Evolutionary conservation across 2,888 invertebrate genomes (phyloP), one percentile per base, ranked within the genome.

Genomic region (Nomada ruficornis): DNA sequence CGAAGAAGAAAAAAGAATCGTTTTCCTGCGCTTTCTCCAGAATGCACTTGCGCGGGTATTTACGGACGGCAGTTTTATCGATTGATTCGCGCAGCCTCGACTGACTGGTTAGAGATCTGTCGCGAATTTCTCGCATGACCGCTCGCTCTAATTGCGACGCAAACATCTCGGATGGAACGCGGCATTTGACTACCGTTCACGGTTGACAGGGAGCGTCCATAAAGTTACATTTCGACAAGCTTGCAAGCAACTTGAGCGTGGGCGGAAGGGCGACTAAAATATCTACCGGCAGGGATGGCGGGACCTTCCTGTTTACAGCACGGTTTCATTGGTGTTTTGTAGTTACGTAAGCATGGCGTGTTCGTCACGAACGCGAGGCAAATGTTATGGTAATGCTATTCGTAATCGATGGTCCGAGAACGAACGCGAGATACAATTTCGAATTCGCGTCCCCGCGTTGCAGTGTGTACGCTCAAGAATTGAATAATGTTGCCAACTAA

Each of bases 301-400:
- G 20, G 57, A 7, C 15, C 29, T 42, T 55, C 42, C 44, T 57
- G 68, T 78, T 75, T 69, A 55, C 70, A 23, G 26, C 47, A 26
- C n/a, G 36, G 54, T 65, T 76, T 47, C 67, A 63, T 74, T 42
- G n/a, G 57, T 15, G 54, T 59, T 64, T 79, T 52, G 59, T n/a
- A 18, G 63, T 84, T 79, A 74, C 77, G 77, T 70, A 77, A 85
- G 54, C 70, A 42, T 84, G 62, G 78, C 73, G 68, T 72, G 74
- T 74, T 77, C 65, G 29, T 74, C 54, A 42, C 57, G 65, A 44
- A 47, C 50, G 60, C 18, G 47, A 67, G 44, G 71, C 60, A 83
- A 86, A 86, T 83, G 80, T 82, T 83, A 83, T 86, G 69, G 29
- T 83, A 85, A 85, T 78, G 47, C 60, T n/a, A 80, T 67, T 72